Conservation (phyloP, 2,888 invertebrate genomes). For the Eumerus sabulonum region DNA sequence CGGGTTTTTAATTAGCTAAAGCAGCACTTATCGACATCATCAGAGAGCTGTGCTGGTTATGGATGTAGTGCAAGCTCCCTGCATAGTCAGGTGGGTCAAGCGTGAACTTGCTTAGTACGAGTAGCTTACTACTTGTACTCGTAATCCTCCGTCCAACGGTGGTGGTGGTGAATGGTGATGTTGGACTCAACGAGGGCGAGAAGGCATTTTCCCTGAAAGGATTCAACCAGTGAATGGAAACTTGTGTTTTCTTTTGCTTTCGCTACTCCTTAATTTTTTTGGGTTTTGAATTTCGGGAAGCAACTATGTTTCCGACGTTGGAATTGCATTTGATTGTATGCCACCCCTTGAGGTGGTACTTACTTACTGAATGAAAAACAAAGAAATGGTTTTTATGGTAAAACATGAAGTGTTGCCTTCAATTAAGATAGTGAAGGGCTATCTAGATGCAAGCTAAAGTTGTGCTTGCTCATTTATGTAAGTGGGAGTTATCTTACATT, state of each 20-base stretch:
- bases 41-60: slow-evolving; percentile 11
- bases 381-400: slow-evolving; percentile 32
- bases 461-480: slow-evolving; percentile 10
- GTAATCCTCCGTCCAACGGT: neutral
- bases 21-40: slow-evolving; percentile 48
- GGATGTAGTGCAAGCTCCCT: slow-evolving; percentile 1
- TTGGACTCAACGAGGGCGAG: slow-evolving; percentile 1
- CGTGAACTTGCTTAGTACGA: neutral
- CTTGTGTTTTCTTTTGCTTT: no score
- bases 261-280: no score
- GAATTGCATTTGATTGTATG: slow-evolving; percentile 41
- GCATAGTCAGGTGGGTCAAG: slow-evolving; percentile 55
- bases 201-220: neutral
- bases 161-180: no score
- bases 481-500: slow-evolving; percentile 1
- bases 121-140: no score
- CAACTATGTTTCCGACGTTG: slow-evolving; percentile 9
- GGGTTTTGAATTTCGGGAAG: neutral
- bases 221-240: neutral
- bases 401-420: slow-evolving; percentile 41
- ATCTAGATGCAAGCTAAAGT: slow-evolving; percentile 28
- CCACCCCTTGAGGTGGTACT: neutral
- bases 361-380: neutral
- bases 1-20: slow-evolving; percentile 54
- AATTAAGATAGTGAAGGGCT: slow-evolving; percentile 38